Percentiles rank a stretch among this genome's conserved stretches.
phyloP scores from a whole-genome alignment of 1,140 invertebrate species.

The Anagrus nilaparvatae region DNA sequence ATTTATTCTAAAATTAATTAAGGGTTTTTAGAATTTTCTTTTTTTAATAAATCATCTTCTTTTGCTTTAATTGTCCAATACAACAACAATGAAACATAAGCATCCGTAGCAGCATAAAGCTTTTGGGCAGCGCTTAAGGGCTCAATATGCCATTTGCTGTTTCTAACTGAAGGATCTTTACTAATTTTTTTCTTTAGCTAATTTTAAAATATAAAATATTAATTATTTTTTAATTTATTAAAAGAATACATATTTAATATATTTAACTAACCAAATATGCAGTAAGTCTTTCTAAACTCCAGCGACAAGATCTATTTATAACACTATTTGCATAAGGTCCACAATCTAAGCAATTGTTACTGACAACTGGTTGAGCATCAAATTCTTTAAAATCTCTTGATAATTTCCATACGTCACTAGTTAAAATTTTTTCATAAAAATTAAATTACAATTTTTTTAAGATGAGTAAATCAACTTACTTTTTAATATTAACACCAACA shows the following conservation, averaged over 20 bases:
- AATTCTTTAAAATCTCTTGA: slow-evolving; percentile 50
- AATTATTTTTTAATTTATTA: not conserved
- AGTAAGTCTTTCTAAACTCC: slow-evolving; percentile 52
- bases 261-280: slow-evolving; percentile 40
- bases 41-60: slow-evolving; percentile 13
- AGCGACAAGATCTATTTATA: slow-evolving; percentile 43
- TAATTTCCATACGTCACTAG: slow-evolving; percentile 53
- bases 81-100: too few relatives aligned
- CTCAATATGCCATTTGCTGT: slow-evolving; percentile 51
- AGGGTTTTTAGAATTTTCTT: not conserved
- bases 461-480: slow-evolving; percentile 35
- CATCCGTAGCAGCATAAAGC: slow-evolving; percentile 56
- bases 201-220: slow-evolving; percentile 26
- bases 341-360: slow-evolving; percentile 50
- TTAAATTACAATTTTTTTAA: not conserved
- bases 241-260: slow-evolving; percentile 3
- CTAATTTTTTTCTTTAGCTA: slow-evolving; percentile 43
- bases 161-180: slow-evolving; percentile 48
- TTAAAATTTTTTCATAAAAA: too few relatives aligned
- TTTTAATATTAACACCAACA: slow-evolving; percentile 54
- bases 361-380: slow-evolving; percentile 39
- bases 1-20: not conserved
- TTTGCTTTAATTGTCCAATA: too few relatives aligned
- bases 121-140: slow-evolving; percentile 47
- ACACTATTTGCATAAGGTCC: slow-evolving; percentile 46